phyloP scores from a whole-genome alignment of 1,140 invertebrate genomes.

The Lordiphosa stackelbergi region DNA sequence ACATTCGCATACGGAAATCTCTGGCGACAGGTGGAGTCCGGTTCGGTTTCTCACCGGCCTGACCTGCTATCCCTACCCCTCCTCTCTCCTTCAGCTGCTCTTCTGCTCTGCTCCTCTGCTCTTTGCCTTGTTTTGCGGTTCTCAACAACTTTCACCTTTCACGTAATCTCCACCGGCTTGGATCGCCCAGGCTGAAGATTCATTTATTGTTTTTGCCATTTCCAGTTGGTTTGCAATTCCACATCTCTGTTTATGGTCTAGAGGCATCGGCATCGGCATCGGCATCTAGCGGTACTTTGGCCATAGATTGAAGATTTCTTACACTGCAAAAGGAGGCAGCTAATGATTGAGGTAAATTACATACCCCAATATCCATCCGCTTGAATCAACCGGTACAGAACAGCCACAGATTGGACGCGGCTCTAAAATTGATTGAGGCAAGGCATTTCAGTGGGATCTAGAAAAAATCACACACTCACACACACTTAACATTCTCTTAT shows the following conservation, averaged over 20 bases:
- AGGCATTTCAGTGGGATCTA: no score
- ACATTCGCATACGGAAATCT: conserved; percentile 73
- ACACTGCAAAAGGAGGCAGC: conserved; percentile 2
- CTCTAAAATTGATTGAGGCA: no score
- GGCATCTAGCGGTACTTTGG: conserved; percentile 57
- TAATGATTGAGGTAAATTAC: conserved; percentile 53
- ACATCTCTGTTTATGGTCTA: conserved; percentile 56
- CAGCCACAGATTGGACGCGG: no score
- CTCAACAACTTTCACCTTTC: conserved; percentile 75
- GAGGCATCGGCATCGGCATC: conserved; percentile 27
- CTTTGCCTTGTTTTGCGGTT: conserved; percentile 53
- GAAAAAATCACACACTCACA: no score
- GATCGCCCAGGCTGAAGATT: conserved; percentile 37
- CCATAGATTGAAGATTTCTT: conserved; percentile 46
- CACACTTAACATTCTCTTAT: no score
- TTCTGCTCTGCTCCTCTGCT: conserved; percentile 32
- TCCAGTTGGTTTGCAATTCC: conserved; percentile 38
- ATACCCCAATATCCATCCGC: conserved; percentile 19
- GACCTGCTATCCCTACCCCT: conserved; percentile 27
- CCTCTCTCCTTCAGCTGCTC: not conserved
- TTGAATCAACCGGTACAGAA: no score
- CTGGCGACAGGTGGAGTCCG: conserved; percentile 60
- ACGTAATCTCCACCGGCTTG: conserved; percentile 55
- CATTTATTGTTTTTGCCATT: conserved; percentile 54
- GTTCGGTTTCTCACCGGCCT: conserved; percentile 51